Evolutionary conservation across 2,888 invertebrate species (phyloP), one percentile per base, ranked within the genome.

Genomic region (Salpingus planirostris): DNA sequence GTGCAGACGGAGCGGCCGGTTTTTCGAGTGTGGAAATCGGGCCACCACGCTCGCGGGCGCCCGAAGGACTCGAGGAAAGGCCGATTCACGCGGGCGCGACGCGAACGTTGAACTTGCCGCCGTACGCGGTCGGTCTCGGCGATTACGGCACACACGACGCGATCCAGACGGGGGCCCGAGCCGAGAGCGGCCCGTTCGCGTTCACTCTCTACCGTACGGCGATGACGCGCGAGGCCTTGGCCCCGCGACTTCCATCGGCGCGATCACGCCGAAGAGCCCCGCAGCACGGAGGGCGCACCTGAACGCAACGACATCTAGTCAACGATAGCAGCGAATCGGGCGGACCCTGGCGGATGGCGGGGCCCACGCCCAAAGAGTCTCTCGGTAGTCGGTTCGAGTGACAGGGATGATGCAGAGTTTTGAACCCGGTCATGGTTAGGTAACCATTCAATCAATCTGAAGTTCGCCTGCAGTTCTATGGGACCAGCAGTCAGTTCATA

Each of bases 31-130:
- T 49, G 44, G 42, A 51, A 53, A 51, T 46, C 52, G 50, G 48
- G 49, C 47, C 50, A 53, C 52, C 50, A 15, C 28, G 31, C 24
- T 18, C 15, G 24, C 23, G 30, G 30, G 43, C 39, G 41, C 42
- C 44, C 33, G 43, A 46, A 44, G 45, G 50, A 46, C 46, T 43
- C 42, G 37, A 33, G 7, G 23, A n/a, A 47, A 52, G 54, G 43
- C 50, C 43, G 52, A 46, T 55, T 55, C 47, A 53, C 55, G 49
- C 54, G 51, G 60, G 50, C 54, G 52, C 59, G 58, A 58, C 55
- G 52, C 50, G 59, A 55, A 46, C 59, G 52, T 55, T 59, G 59
- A 59, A 59, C 58, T 55, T 49, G 40, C 46, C 27, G 26, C 27
- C 30, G 30, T 33, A 38, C 38, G 25, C 32, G 23, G 34, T 39